Conservation (phyloP, 2,888 invertebrate genomes). For the Cataglyphis cursor region DNA sequence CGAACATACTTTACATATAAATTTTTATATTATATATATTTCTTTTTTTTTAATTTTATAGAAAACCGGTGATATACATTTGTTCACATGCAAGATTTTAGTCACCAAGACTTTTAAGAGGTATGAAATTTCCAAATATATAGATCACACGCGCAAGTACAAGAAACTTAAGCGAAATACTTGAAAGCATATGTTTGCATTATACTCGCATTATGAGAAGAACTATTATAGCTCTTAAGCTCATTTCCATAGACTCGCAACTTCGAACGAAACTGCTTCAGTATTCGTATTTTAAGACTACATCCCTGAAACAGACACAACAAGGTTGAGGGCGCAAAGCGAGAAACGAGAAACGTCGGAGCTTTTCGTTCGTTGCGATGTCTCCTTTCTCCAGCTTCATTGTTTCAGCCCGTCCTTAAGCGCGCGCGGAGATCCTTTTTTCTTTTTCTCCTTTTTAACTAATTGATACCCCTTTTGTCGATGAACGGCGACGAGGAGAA, state of each 20-base stretch:
- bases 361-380: conserved; percentile 32
- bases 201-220: background rate
- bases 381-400: conserved; percentile 56
- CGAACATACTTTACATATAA: background rate
- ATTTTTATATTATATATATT: background rate
- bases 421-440: background rate
- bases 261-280: conserved; percentile 28
- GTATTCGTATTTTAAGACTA: conserved; percentile 46
- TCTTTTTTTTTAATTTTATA: background rate
- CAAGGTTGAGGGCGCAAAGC: background rate
- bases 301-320: conserved; percentile 18
- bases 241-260: conserved; percentile 38
- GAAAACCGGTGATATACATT: background rate
- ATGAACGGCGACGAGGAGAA: conserved; percentile 53
- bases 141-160: background rate
- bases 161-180: conserved; percentile 7
- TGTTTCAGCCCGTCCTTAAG: conserved; percentile 58
- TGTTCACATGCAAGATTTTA: background rate
- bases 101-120: background rate
- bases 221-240: conserved; percentile 36
- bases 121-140: background rate
- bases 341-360: conserved; percentile 7
- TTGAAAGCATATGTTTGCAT: conserved; percentile 45
- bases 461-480: conserved; percentile 73
- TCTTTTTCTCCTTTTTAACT: conserved; percentile 61